A percentile compares a stretch with the other conserved stretches of the same genome.
Conservation (phyloP, 64 coral and sea anemone species). For the Montipora foliosa region DNA sequence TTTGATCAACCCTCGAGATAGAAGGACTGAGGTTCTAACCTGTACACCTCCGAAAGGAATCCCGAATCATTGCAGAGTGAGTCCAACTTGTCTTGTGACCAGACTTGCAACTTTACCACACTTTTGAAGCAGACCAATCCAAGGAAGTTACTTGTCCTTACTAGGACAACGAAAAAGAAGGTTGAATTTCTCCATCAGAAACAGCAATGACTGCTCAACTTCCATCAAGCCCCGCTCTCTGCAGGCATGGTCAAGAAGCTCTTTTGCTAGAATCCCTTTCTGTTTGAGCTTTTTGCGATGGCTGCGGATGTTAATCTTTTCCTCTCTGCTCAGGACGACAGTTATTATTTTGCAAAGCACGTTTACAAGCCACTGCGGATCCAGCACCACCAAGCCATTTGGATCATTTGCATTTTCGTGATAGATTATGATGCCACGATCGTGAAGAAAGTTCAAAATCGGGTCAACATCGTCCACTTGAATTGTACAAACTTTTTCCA, state of each 20-base stretch:
- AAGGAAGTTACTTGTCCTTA: neutral
- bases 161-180: neutral
- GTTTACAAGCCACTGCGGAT: slow-evolving; percentile 4
- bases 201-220: neutral
- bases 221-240: neutral
- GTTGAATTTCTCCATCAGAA: slow-evolving; percentile 1
- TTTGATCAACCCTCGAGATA: too few relatives aligned
- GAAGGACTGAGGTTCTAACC: too few relatives aligned
- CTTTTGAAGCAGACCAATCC: neutral
- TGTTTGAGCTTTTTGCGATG: neutral
- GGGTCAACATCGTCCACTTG: neutral
- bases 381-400: neutral
- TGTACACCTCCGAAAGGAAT: too few relatives aligned
- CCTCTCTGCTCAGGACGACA: neutral
- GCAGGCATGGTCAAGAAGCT: neutral
- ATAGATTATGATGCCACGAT: neutral
- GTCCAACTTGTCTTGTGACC: too few relatives aligned
- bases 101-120: neutral
- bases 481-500: neutral
- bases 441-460: neutral
- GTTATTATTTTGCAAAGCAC: neutral
- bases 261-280: neutral
- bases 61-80: too few relatives aligned
- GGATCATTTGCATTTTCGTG: neutral
- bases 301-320: neutral